Conservation (phyloP, 2,888 invertebrate genomes). For the Flabesymbios commensalis region DNA sequence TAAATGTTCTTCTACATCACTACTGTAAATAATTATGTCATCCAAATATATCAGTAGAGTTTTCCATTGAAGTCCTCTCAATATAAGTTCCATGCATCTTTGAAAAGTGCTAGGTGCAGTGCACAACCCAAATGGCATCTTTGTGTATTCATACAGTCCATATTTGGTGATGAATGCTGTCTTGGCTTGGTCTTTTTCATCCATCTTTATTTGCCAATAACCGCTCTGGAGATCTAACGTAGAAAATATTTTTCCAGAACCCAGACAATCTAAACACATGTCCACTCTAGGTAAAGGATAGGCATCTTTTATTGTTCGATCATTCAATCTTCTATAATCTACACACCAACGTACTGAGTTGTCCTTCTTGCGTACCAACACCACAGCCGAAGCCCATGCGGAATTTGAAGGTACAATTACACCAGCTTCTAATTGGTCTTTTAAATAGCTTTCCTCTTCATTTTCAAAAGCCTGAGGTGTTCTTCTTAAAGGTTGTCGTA, state of each 20-base stretch:
- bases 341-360: slow-evolving; percentile 26
- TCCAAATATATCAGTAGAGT: slow-evolving; percentile 18
- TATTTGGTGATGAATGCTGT: slow-evolving; percentile 13
- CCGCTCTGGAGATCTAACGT: slow-evolving; percentile 33
- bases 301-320: slow-evolving; percentile 26
- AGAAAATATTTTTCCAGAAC: slow-evolving; percentile 31
- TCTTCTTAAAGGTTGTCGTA: neutral
- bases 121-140: slow-evolving; percentile 10
- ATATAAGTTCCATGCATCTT: slow-evolving; percentile 8
- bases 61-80: neutral
- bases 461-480: neutral
- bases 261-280: slow-evolving; percentile 25
- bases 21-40: slow-evolving; percentile 14
- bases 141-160: slow-evolving; percentile 8
- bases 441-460: neutral
- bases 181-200: slow-evolving; percentile 6
- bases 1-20: neutral
- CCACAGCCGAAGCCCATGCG: slow-evolving; percentile 16
- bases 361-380: slow-evolving; percentile 26
- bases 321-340: slow-evolving; percentile 29
- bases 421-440: slow-evolving; percentile 4
- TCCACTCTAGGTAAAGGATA: slow-evolving; percentile 26
- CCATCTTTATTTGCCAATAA: slow-evolving; percentile 38
- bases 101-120: slow-evolving; percentile 14
- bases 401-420: slow-evolving; percentile 10